Conservation (phyloP, 2,113 vertebrate genomes). For the Zapornia atra region DNA sequence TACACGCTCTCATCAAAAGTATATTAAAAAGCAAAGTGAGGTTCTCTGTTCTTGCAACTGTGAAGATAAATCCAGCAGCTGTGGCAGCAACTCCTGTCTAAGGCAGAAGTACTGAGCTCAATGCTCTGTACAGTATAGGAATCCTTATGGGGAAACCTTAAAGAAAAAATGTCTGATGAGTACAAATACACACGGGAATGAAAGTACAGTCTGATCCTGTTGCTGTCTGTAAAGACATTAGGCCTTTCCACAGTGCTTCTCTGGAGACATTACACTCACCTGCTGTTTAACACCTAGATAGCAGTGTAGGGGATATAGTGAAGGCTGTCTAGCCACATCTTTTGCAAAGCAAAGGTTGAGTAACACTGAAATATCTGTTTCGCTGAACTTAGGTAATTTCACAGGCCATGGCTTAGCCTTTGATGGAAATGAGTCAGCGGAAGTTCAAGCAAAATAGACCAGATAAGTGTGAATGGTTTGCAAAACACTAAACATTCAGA, state of each 20-base stretch:
- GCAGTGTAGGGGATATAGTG: background rate
- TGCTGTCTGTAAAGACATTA: background rate
- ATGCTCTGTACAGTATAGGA: background rate
- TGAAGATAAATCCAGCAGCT: background rate
- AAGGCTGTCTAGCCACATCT: background rate
- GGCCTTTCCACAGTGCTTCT: background rate
- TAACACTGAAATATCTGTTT: background rate
- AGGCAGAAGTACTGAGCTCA: background rate
- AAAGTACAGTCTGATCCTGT: background rate
- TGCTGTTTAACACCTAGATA: background rate
- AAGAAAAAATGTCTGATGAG: background rate
- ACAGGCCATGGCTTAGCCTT: background rate
- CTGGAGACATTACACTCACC: background rate
- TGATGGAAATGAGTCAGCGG: background rate
- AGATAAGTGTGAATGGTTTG: background rate
- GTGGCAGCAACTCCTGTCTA: background rate
- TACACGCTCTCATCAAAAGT: background rate
- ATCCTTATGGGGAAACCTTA: background rate
- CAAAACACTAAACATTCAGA: background rate
- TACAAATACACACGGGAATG: accelerated
- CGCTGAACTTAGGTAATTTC: background rate
- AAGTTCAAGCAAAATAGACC: background rate
- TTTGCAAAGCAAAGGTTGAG: background rate
- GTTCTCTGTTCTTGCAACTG: background rate
- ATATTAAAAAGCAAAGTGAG: background rate